phyloP scores from a whole-genome alignment of 2,797 vertebrate species.

The Aeoliscus strigatus region DNA sequence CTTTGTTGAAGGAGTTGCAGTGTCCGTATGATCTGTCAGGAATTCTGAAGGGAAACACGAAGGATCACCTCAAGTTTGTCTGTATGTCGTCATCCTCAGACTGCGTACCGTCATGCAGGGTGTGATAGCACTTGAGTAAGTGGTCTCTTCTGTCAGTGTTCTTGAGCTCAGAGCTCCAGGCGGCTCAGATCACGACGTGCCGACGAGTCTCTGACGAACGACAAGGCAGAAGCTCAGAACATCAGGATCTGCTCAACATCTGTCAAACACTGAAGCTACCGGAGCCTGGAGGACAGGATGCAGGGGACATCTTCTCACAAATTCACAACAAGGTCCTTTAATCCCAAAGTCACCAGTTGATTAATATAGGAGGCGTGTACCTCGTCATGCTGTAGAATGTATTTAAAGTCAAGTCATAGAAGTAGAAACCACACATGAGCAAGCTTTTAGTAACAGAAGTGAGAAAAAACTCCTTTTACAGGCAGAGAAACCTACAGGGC shows the following conservation, averaged over 20 bases:
- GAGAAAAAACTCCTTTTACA: no score
- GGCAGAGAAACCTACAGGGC: no score
- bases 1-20: slow-evolving; percentile 85
- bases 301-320: slow-evolving; percentile 66
- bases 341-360: no score
- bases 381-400: not conserved
- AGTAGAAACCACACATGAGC: no score
- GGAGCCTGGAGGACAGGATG: slow-evolving; percentile 63
- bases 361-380: no score
- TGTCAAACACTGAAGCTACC: slow-evolving; percentile 77
- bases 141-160: slow-evolving; percentile 75
- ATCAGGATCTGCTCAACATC: slow-evolving; percentile 77
- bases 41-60: slow-evolving; percentile 78
- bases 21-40: slow-evolving; percentile 83
- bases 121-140: rapidly evolving
- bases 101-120: rapidly evolving
- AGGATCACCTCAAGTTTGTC: slow-evolving; percentile 82
- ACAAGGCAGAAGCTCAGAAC: slow-evolving; percentile 54
- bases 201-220: slow-evolving; percentile 56
- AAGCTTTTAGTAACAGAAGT: no score
- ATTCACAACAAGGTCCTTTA: slow-evolving; percentile 87
- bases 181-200: slow-evolving; percentile 80
- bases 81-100: slow-evolving; percentile 69
- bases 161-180: slow-evolving; percentile 92
- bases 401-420: no score